These are phyloP conservation scores for Phortica magna DNA, from an alignment of 2,888 invertebrate species.

Conservation along the genomic window DNA sequence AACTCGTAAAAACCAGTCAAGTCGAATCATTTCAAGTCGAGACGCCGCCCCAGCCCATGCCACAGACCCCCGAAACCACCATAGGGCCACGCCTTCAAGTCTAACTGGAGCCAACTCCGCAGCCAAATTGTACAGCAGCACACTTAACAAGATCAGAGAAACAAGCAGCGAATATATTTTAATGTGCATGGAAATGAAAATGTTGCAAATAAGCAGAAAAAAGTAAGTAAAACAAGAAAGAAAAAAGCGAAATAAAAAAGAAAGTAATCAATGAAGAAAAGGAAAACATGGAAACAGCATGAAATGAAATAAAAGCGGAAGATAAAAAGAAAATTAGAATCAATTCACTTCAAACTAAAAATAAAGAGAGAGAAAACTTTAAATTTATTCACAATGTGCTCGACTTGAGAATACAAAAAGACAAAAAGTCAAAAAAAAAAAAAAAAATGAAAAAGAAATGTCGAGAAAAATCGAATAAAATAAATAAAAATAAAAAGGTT, in stretches of 20 bases:
- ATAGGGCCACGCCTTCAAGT: background rate
- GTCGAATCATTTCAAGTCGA: background rate
- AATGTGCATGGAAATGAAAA: conserved; percentile 31
- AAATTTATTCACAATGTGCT: conserved; percentile 22
- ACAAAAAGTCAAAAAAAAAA: background rate
- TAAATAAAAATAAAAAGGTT: background rate
- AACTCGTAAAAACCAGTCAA: background rate
- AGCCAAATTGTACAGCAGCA: conserved; percentile 3
- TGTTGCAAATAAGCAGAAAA: conserved; percentile 9
- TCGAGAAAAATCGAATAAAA: no score
- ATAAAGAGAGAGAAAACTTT: conserved; percentile 4
- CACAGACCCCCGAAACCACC: background rate
- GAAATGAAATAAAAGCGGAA: conserved; percentile 28
- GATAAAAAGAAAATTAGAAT: conserved; percentile 31
- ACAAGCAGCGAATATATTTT: conserved; percentile 27
- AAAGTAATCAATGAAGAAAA: conserved; percentile 4
- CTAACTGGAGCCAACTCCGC: background rate
- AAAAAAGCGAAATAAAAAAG: background rate
- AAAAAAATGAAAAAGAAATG: background rate
- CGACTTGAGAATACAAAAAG: background rate
- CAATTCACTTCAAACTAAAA: conserved; percentile 31
- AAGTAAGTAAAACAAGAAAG: background rate
- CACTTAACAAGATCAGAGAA: conserved; percentile 28
- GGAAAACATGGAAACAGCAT: conserved; percentile 12
- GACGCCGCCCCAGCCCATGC: background rate